Percentiles rank a stretch among this genome's conserved stretches.
Evolutionary conservation across 2,797 vertebrate species (phyloP).

Genomic region (Diglossa cyanea): DNA sequence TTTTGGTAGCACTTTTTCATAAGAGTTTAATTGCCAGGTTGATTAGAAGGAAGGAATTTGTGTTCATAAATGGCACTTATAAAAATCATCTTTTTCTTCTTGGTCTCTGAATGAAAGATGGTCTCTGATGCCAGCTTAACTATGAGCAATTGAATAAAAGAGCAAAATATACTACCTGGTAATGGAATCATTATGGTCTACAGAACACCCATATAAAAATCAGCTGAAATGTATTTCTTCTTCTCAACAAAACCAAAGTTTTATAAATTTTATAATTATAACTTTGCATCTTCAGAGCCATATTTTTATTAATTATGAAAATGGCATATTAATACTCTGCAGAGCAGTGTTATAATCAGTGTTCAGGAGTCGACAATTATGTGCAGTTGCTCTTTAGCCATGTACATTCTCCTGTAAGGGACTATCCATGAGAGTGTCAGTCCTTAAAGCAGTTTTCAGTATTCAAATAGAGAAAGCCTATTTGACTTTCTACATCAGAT

Average conservation of each 20-base stretch:
- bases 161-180: background rate
- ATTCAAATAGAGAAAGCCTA: background rate
- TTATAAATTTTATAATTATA: background rate
- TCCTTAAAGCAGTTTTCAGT: background rate
- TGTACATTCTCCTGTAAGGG: background rate
- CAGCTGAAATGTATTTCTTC: background rate
- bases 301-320: background rate
- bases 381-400: background rate
- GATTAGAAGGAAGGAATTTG: conserved; percentile 52
- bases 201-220: background rate
- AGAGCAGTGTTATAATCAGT: background rate
- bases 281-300: background rate
- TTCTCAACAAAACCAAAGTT: background rate
- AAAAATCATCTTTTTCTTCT: background rate
- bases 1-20: conserved; percentile 23
- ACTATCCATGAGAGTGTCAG: background rate
- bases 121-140: background rate
- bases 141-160: conserved; percentile 14
- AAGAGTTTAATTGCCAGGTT: conserved; percentile 56
- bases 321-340: background rate
- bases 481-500: background rate
- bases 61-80: conserved; percentile 31
- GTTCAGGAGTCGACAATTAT: background rate
- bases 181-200: background rate
- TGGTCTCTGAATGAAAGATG: background rate